Conservation (phyloP, 2,113 vertebrate genomes). For the Aplodontia rufa region DNA sequence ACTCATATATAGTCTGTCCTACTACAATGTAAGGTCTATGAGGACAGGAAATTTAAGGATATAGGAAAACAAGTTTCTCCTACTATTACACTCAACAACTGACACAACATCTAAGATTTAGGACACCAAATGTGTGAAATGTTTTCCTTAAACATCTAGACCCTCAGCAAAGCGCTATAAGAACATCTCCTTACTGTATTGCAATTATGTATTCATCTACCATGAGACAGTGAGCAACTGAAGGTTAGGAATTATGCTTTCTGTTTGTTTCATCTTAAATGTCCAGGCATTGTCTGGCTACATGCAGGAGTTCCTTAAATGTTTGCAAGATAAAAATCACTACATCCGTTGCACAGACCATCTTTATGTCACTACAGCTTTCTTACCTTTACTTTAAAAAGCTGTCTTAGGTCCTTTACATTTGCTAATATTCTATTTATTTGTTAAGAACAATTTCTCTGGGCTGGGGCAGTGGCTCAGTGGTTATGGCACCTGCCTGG, state of each 20-base stretch:
- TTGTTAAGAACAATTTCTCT: not conserved
- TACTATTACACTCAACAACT: not conserved
- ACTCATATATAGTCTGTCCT: not conserved
- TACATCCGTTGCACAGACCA: not conserved
- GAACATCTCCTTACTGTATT: not conserved
- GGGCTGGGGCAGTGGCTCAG: too few species aligned
- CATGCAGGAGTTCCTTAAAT: not conserved
- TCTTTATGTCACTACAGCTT: not conserved
- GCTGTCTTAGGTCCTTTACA: not conserved
- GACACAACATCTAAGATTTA: not conserved
- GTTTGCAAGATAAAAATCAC: conserved; percentile 9
- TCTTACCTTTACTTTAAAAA: conserved; percentile 7
- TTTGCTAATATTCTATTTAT: not conserved
- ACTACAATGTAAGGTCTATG: not conserved
- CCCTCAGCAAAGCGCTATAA: not conserved
- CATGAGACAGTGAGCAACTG: not conserved
- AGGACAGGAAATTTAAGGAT: not conserved
- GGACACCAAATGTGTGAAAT: not conserved
- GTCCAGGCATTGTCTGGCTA: not conserved
- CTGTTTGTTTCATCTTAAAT: conserved; percentile 10
- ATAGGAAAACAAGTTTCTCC: not conserved
- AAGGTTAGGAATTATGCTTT: not conserved
- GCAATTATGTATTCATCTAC: not conserved
- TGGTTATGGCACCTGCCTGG: too few species aligned
- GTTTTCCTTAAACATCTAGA: not conserved